These are phyloP conservation scores for Subanguina moxae DNA, from an alignment of 1,140 invertebrate genomes.

Conservation along the genomic window DNA sequence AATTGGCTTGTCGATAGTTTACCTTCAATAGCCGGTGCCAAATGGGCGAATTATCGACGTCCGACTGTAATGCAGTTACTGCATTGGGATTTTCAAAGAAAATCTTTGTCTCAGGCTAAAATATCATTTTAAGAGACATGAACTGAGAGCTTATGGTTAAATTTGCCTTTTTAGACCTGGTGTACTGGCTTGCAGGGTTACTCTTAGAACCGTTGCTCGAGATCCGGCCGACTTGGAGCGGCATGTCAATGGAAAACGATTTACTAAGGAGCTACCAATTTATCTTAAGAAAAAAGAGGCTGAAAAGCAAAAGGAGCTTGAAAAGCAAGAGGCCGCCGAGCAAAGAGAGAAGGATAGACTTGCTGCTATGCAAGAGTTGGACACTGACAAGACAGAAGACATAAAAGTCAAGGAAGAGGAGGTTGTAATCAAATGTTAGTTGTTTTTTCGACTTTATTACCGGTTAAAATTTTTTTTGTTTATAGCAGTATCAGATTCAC, in stretches of 20 bases:
- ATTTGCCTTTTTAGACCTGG: background rate
- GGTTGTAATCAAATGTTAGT: too few relatives aligned
- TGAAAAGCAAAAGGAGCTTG: background rate
- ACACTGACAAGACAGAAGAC: too few relatives aligned
- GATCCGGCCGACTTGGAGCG: background rate
- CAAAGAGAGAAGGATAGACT: background rate
- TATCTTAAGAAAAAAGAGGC: constrained; percentile 1
- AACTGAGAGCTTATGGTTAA: too few relatives aligned
- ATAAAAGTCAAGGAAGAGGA: too few relatives aligned
- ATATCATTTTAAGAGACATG: too few relatives aligned
- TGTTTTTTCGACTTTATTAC: background rate
- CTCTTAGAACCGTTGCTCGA: background rate
- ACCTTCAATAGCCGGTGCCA: too few relatives aligned
- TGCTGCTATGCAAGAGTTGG: too few relatives aligned
- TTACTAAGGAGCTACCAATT: background rate
- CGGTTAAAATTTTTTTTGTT: background rate
- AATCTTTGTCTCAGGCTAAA: too few relatives aligned
- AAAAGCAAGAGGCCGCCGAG: background rate
- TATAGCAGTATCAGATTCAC: background rate
- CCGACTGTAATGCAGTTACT: too few relatives aligned
- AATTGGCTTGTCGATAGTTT: too few relatives aligned
- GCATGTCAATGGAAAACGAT: constrained; percentile 10
- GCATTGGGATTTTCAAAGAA: too few relatives aligned
- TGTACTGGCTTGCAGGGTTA: background rate
- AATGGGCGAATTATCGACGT: too few relatives aligned